These are phyloP conservation scores for Melanophora roralis DNA, from an alignment of 2,888 invertebrate species.

Conservation along the genomic window DNA sequence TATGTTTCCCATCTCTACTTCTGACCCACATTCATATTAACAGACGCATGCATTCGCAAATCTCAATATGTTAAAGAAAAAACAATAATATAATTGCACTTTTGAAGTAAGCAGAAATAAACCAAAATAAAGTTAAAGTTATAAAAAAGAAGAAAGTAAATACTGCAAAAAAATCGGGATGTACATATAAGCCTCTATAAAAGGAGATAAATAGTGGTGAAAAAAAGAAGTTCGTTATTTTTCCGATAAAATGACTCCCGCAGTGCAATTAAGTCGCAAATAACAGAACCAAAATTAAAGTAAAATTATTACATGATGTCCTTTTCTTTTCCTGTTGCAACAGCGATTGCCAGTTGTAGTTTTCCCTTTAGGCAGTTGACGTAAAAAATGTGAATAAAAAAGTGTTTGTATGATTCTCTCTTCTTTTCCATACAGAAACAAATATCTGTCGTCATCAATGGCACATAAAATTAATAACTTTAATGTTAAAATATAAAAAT, in stretches of 20 bases:
- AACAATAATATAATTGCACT: conserved; percentile 33
- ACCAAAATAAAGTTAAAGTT: neutral
- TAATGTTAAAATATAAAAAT: conserved; percentile 57
- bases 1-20: no score
- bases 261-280: conserved; percentile 62
- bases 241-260: conserved; percentile 61
- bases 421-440: no score
- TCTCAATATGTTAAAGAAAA: neutral
- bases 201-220: conserved; percentile 20
- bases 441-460: conserved; percentile 63
- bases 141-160: neutral
- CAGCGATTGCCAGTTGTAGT: neutral
- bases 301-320: conserved; percentile 45
- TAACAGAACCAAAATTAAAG: conserved; percentile 26
- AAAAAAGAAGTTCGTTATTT: conserved; percentile 53
- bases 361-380: conserved; percentile 24
- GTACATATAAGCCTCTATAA: neutral
- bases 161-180: neutral
- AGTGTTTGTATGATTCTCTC: neutral
- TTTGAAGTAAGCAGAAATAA: conserved; percentile 29
- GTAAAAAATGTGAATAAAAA: conserved; percentile 26
- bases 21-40: no score
- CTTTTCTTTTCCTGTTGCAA: conserved; percentile 50
- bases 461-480: conserved; percentile 67
- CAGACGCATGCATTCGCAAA: neutral